These are phyloP conservation scores for Drosophila yakuba DNA, from an alignment of 1,140 invertebrate genomes.

Conservation along the genomic window DNA sequence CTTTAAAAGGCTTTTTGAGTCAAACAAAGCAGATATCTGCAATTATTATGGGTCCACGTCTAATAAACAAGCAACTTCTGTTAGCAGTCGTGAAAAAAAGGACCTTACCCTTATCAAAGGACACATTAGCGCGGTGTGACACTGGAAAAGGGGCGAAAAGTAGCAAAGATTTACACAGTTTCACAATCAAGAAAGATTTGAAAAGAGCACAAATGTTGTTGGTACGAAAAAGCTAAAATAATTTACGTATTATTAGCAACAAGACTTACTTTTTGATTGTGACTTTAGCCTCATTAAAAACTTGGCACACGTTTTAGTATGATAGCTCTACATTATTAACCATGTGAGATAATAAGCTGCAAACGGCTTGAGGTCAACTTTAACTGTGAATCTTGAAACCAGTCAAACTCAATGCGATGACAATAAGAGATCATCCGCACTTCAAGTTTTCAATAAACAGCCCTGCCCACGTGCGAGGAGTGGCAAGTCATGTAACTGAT, in stretches of 20 bases:
- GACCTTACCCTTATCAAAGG: slow-evolving; percentile 41
- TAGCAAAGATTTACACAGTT: slow-evolving; percentile 16
- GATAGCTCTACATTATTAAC: no score
- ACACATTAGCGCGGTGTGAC: slow-evolving; percentile 42
- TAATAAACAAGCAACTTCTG: slow-evolving; percentile 29
- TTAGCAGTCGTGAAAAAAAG: slow-evolving; percentile 14
- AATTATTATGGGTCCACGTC: slow-evolving; percentile 2
- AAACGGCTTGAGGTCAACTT: neutral
- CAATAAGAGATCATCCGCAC: slow-evolving; percentile 39
- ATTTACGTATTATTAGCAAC: no score
- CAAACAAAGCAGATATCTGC: neutral
- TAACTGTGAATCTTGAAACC: neutral
- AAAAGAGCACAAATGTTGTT: neutral
- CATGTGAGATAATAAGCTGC: no score
- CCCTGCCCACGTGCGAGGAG: slow-evolving; percentile 30
- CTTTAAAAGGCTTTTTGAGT: no score
- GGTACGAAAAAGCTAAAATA: neutral
- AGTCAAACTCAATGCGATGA: slow-evolving; percentile 1
- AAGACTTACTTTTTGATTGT: no score
- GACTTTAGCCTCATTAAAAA: no score
- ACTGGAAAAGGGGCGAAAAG: slow-evolving; percentile 1
- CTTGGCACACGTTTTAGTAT: no score
- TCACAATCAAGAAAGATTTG: slow-evolving; percentile 1
- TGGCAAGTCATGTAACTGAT: slow-evolving; percentile 60
- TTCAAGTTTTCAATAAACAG: slow-evolving; percentile 27